A percentile compares a stretch with the other conserved stretches of the same genome.
These are phyloP conservation scores for Actias luna DNA, from an alignment of 2,888 invertebrate genomes.

Conservation along the genomic window DNA sequence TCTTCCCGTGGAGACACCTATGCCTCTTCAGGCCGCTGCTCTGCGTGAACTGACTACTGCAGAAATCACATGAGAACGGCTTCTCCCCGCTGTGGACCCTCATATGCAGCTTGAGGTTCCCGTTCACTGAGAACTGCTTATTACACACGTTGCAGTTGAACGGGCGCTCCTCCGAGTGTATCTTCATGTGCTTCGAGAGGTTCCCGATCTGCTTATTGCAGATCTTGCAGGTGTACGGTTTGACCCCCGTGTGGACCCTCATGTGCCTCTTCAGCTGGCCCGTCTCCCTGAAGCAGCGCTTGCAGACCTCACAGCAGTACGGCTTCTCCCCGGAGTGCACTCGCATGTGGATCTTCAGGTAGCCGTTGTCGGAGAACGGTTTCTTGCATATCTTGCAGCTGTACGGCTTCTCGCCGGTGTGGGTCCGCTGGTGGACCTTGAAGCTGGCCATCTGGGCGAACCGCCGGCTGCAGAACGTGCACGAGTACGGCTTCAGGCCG, in stretches of 20 bases:
- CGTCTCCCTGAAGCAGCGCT: constrained; percentile 61
- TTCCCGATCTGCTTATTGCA: constrained; percentile 73
- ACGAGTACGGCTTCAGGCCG: constrained; percentile 64
- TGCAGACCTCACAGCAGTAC: constrained; percentile 60
- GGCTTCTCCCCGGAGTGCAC: constrained; percentile 70
- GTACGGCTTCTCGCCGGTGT: constrained; percentile 66
- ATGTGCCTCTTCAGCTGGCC: constrained; percentile 67
- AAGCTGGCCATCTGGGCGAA: constrained; percentile 73
- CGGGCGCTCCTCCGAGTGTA: constrained; percentile 57
- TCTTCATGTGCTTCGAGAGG: constrained; percentile 65
- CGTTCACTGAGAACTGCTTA: constrained; percentile 56
- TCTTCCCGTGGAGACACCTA: constrained; percentile 41
- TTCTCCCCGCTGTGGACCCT: constrained; percentile 48
- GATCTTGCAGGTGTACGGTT: constrained; percentile 67
- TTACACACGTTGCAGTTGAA: constrained; percentile 53
- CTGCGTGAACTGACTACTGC: constrained; percentile 50
- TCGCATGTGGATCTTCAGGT: constrained; percentile 70
- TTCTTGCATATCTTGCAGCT: constrained; percentile 66
- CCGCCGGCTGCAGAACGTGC: constrained; percentile 59
- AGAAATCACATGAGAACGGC: constrained; percentile 48
- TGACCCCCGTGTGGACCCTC: constrained; percentile 62
- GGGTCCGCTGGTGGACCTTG: constrained; percentile 65
- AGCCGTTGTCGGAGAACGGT: constrained; percentile 70
- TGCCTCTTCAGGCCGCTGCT: constrained; percentile 54
- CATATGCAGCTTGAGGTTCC: constrained; percentile 60